These are phyloP conservation scores for Temnothorax rugatulus DNA, from an alignment of 2,888 invertebrate species.

Conservation along the genomic window DNA sequence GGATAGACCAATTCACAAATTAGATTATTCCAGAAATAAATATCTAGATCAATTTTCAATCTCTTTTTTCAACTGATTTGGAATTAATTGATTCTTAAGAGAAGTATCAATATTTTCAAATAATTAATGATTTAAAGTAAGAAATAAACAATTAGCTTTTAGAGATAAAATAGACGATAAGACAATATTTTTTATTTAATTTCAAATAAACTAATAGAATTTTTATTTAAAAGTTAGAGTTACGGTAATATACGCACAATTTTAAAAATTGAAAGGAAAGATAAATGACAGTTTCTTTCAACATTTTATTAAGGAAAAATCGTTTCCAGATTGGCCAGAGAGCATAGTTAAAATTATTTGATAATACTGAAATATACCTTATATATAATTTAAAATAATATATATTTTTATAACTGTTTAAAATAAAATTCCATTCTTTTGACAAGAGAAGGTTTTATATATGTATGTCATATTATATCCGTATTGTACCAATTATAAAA, in stretches of 20 bases:
- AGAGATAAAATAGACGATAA: not conserved
- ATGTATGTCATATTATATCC: not conserved
- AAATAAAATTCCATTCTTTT: not conserved
- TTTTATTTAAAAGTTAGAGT: not conserved
- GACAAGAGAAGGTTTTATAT: not conserved
- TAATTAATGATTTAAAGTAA: slow-evolving; percentile 5
- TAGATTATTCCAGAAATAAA: not conserved
- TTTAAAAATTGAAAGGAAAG: not conserved
- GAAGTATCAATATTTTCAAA: not conserved
- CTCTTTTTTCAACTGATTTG: not conserved
- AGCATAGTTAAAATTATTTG: not conserved
- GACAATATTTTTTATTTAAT: not conserved
- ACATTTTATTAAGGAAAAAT: not conserved
- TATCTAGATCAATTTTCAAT: not conserved
- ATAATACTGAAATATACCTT: not conserved
- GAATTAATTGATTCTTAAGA: not conserved
- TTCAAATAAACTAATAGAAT: not conserved
- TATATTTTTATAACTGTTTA: not conserved
- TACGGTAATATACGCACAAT: not conserved
- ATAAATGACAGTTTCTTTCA: not conserved
- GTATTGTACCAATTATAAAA: not conserved
- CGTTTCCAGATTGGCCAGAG: not conserved
- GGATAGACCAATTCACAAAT: not conserved
- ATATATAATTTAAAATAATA: not conserved
- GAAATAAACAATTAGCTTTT: not conserved